phyloP scores from a whole-genome alignment of 64 coral and sea anemone species.

The Exaiptasia diaphana region DNA sequence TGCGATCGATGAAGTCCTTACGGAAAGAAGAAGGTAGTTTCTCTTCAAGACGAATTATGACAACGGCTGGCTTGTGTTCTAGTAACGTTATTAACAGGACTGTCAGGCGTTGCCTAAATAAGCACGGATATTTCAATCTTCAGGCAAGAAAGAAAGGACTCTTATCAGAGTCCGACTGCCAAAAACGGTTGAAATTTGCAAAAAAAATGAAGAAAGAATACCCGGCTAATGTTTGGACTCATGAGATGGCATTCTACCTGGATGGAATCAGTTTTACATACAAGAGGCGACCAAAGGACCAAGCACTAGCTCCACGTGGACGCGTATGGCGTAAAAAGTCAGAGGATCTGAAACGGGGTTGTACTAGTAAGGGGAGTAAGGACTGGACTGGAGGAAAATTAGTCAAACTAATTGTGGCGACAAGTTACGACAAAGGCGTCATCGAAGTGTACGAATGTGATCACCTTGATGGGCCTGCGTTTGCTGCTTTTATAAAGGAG shows the following conservation, averaged over 20 bases:
- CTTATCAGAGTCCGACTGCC: not conserved
- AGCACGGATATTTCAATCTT: slow-evolving; percentile 11
- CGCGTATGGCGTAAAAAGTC: not conserved
- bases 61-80: too few species aligned
- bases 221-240: not conserved
- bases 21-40: too few species aligned
- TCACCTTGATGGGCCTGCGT: not conserved
- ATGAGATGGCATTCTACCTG: not conserved
- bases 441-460: not conserved
- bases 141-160: slow-evolving; percentile 42
- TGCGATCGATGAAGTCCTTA: too few species aligned
- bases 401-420: not conserved
- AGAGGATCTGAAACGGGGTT: not conserved
- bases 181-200: slow-evolving; percentile 3
- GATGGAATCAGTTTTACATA: slow-evolving; percentile 23
- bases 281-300: not conserved
- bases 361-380: not conserved
- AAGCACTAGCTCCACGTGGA: not conserved
- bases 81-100: not conserved
- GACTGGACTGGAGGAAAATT: too few species aligned
- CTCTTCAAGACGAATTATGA: too few species aligned
- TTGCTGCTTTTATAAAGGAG: not conserved
- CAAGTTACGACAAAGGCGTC: not conserved
- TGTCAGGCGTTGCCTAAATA: not conserved
- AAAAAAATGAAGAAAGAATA: slow-evolving; percentile 24